phyloP scores from a whole-genome alignment of 2,888 invertebrate species.

The Coelopa pilipes region DNA sequence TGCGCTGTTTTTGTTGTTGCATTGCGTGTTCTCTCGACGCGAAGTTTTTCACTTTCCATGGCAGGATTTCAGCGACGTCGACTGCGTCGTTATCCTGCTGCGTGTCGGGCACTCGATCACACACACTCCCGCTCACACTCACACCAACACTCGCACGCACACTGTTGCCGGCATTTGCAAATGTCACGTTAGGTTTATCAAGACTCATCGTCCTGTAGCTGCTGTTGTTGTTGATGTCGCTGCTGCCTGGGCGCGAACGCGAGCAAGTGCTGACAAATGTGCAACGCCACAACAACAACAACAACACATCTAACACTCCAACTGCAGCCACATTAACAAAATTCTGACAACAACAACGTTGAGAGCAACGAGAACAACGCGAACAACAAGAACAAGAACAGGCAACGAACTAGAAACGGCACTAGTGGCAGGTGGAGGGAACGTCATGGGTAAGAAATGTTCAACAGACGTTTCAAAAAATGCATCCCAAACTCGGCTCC shows the following conservation, averaged over 20 bases:
- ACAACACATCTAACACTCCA: too few species aligned
- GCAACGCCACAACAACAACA: not conserved
- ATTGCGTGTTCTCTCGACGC: slow-evolving; percentile 2
- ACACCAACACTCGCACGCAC: too few species aligned
- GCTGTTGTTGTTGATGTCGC: not conserved
- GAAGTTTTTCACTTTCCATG: not conserved
- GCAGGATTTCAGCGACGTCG: not conserved
- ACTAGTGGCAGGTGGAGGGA: too few species aligned
- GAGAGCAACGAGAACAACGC: too few species aligned
- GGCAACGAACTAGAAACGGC: too few species aligned
- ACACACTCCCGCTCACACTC: not conserved
- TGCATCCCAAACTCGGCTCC: too few species aligned
- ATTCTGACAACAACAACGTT: too few species aligned
- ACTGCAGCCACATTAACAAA: too few species aligned
- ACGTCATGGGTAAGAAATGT: too few species aligned
- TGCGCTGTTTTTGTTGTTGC: not conserved
- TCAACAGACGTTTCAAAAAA: too few species aligned
- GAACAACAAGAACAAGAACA: too few species aligned
- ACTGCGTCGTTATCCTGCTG: slow-evolving; percentile 3
- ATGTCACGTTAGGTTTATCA: slow-evolving; percentile 7
- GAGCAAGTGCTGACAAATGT: not conserved
- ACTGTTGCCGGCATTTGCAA: slow-evolving; percentile 9
- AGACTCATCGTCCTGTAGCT: not conserved
- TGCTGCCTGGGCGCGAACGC: not conserved
- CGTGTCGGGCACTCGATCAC: not conserved